phyloP scores from a whole-genome alignment of 37 sponge, comb jelly and placozoan genomes.

The Spongilla lacustris region DNA sequence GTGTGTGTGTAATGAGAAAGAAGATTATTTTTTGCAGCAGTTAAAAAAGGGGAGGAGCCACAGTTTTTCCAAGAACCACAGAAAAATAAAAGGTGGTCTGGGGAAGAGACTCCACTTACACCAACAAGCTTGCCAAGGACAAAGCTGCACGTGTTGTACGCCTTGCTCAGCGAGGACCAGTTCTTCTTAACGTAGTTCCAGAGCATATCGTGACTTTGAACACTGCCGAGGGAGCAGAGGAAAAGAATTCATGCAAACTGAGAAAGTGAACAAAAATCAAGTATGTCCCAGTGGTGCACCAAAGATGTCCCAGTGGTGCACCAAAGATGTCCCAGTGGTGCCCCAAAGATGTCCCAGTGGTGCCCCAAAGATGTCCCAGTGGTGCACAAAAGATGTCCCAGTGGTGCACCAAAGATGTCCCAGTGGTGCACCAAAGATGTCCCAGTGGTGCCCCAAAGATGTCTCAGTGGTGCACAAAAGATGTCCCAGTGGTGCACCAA shows the following conservation, averaged over 20 bases:
- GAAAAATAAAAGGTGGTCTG: background rate
- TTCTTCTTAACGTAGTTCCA: conserved; percentile 90
- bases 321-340: too few relatives aligned
- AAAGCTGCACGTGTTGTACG: conserved; percentile 70
- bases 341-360: too few relatives aligned
- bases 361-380: too few relatives aligned
- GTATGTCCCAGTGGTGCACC: too few relatives aligned
- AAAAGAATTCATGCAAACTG: background rate
- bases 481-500: too few relatives aligned
- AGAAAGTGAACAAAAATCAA: background rate
- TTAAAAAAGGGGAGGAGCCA: too few relatives aligned
- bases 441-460: too few relatives aligned
- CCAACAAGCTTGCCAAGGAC: conserved; percentile 71
- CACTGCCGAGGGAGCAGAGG: conserved; percentile 11
- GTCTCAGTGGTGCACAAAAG: too few relatives aligned
- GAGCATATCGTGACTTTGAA: conserved; percentile 63
- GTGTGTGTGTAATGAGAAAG: background rate
- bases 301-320: background rate
- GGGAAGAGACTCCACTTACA: conserved; percentile 7
- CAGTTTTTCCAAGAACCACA: background rate
- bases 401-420: too few relatives aligned
- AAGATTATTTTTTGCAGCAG: too few relatives aligned
- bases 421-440: too few relatives aligned
- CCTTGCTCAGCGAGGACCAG: conserved; percentile 45
- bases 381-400: too few relatives aligned